Evolutionary conservation across 1,140 invertebrate genomes (phyloP), one percentile per base, ranked within the genome.

Genomic region (Tachypleus tridentatus): DNA sequence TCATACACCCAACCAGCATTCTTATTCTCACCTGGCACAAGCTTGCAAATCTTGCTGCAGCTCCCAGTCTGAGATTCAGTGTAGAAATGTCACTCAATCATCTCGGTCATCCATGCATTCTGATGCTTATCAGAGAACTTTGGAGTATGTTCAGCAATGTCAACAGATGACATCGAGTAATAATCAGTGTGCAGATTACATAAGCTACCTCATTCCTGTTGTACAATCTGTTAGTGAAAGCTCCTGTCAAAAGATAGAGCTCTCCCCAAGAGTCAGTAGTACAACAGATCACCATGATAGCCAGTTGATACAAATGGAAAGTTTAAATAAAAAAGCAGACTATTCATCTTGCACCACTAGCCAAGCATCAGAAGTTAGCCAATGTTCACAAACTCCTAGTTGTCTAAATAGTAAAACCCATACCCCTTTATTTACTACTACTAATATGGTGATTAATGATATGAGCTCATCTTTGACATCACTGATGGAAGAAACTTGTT

Each of bases 401-500:
- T n/a, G n/a, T 8, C 7, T 8, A 8, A n/a, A 54, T n/a, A 3
- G n/a, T 8, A 54, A 54, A 54, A 8, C 53, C 3, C 53, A 3
- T 6, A 60, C 70, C 70, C 3, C 89, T 85, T 69, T 88, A 83
- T 10, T 89, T 48, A 66, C 71, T 58, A 83, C 80, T 50, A 78
- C 80, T 48, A 97, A 97, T 73, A 95, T 97, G 91, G 87, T 95
- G 57, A 87, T 96, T 10, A 94, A 95, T 73, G 92, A 96, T 76
- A 89, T 96, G 84, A 93, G 89, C 58, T 92, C 93, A 3, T 93
- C 91, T 0, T 77, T 96, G 57, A 88, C 85, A 70, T 93, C 91
- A 51, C 82, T 96, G 66, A 83, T 91, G 60, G 89, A 96, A 78
- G 93, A 97, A 75, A 96, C 94, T 75, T 84, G 89, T 73, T 95